Conservation (phyloP, 2,888 invertebrate genomes). For the Drosophila vallismaia region DNA sequence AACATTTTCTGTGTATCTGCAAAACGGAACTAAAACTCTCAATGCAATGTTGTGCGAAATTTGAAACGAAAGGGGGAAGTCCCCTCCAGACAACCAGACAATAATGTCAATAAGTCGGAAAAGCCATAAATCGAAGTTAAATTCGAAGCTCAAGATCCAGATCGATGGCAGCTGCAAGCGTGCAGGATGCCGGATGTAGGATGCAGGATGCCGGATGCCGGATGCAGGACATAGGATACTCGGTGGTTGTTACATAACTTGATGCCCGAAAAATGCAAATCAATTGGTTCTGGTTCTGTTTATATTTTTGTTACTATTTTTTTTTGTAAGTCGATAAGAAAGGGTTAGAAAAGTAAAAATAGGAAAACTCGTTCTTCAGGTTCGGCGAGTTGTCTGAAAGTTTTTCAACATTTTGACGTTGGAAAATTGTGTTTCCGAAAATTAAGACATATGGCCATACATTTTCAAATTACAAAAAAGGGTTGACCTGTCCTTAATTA, state of each 20-base stretch:
- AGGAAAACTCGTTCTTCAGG: constrained; percentile 50
- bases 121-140: constrained; percentile 30
- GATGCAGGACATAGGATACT: constrained; percentile 26
- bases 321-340: not conserved
- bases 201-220: constrained; percentile 30
- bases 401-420: constrained; percentile 59
- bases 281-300: constrained; percentile 58
- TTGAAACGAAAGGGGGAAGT: not conserved
- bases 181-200: constrained; percentile 18
- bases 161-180: constrained; percentile 36
- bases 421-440: constrained; percentile 40
- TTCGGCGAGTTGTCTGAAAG: constrained; percentile 42
- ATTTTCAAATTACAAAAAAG: constrained; percentile 39
- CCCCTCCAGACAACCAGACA: not conserved
- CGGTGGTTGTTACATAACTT: constrained; percentile 32
- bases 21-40: constrained; percentile 5
- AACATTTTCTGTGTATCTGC: constrained; percentile 17
- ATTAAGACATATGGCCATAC: constrained; percentile 62
- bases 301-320: constrained; percentile 40
- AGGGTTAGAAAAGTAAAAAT: not conserved
- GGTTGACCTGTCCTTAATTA: constrained; percentile 39
- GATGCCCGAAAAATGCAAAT: constrained; percentile 53
- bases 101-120: constrained; percentile 39
- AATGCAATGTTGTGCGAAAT: constrained; percentile 20
- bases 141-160: constrained; percentile 29